Evolutionary conservation across 1,140 invertebrate genomes (phyloP), one percentile per base, ranked within the genome.

Genomic region (Ceratina japonica): DNA sequence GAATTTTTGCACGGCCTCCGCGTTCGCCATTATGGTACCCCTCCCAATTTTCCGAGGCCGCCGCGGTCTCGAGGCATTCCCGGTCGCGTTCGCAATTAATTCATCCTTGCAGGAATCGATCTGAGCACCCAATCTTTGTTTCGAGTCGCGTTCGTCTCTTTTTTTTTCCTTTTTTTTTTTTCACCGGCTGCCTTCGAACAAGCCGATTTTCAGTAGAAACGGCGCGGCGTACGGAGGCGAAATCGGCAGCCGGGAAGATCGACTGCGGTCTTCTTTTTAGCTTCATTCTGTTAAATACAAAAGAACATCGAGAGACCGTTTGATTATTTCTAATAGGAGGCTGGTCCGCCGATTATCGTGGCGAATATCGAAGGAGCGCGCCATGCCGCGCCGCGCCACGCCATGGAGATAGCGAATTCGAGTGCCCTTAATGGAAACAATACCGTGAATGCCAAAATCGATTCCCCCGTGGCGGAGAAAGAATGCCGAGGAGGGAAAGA

Each of bases 361-460:
- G 66, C 24, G 66, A 69, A 69, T 54, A 69, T 69, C 51, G 66
- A 69, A 69, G 22, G 52, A 54, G n/a, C 65, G 65, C 54, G n/a
- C 37, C 37, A n/a, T 18, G 54, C 54, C 13, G 54, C 54, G 54
- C 16, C 54, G 37, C 37, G 37, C 37, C 37, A 44, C 37, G 52
- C 37, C 64, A 22, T 18, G 44, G 44, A 68, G 65, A 68, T 69
- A 56, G 51, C 51, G 24, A 56, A 52, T 69, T 69, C 49, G 66
- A 69, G 66, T 69, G 66, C 66, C 51, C 66, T 69, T 69, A 69
- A 69, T 69, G 66, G 66, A 56, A 54, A 69, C 66, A 69, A 69
- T 68, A 68, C 65, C 65, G 65, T 68, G 65, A 68, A 68, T 68
- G 49, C 65, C 66, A 54, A 69, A 69, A 69, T 69, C 66, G 66